Conservation (phyloP, 1,140 invertebrate genomes). For the Meteorus sp. region DNA sequence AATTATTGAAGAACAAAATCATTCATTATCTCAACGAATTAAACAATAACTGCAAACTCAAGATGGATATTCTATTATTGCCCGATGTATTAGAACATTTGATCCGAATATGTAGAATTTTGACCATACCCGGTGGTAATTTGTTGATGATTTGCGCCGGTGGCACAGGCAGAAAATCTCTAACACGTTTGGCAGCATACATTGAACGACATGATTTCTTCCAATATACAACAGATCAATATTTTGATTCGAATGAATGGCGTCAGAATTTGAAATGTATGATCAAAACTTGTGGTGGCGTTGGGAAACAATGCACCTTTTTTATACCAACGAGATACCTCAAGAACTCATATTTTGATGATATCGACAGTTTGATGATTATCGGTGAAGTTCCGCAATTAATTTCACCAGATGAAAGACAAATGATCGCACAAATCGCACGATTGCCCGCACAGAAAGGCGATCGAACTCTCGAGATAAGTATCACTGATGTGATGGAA, state of each 20-base stretch:
- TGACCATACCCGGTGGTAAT: slow-evolving; percentile 62
- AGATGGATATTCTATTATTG: slow-evolving; percentile 69
- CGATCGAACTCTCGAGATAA: slow-evolving; percentile 61
- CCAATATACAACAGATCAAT: slow-evolving; percentile 63
- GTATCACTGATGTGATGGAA: slow-evolving; percentile 62
- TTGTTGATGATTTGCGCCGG: slow-evolving; percentile 63
- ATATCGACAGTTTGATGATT: slow-evolving; percentile 67
- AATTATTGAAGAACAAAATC: slow-evolving; percentile 62
- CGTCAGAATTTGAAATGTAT: slow-evolving; percentile 65
- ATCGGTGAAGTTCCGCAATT: slow-evolving; percentile 68
- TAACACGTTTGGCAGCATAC: slow-evolving; percentile 63
- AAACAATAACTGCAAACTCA: slow-evolving; percentile 60
- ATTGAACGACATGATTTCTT: slow-evolving; percentile 65
- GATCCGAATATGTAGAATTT: slow-evolving; percentile 64
- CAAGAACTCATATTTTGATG: slow-evolving; percentile 64
- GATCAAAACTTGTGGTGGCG: slow-evolving; percentile 61
- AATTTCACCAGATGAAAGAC: slow-evolving; percentile 64
- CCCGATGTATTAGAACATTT: slow-evolving; percentile 67
- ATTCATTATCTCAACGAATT: slow-evolving; percentile 64
- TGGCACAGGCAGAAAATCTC: slow-evolving; percentile 67
- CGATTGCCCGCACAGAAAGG: slow-evolving; percentile 56
- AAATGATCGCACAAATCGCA: slow-evolving; percentile 62
- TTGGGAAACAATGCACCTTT: slow-evolving; percentile 63
- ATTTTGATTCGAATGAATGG: slow-evolving; percentile 62
- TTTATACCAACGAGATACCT: slow-evolving; percentile 64